Percentiles rank a stretch among this genome's conserved stretches.
These are phyloP conservation scores for Marmota monax DNA, from an alignment of 2,113 vertebrate species.

Conservation along the genomic window DNA sequence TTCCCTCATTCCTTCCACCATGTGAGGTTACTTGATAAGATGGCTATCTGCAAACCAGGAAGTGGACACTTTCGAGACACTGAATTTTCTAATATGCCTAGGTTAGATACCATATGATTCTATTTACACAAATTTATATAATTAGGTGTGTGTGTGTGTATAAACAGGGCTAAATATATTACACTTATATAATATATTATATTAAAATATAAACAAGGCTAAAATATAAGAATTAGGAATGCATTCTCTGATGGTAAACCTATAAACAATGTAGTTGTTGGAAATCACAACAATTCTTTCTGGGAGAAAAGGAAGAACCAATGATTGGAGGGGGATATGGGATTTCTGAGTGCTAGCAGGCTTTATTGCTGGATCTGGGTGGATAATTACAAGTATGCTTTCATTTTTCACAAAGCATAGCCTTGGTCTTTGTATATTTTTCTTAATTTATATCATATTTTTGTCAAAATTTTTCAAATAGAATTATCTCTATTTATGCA, in stretches of 20 bases:
- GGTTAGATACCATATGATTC: neutral
- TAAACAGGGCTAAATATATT: no score
- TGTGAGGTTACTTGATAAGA: neutral
- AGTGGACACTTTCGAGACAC: neutral
- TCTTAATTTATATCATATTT: neutral
- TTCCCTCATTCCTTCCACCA: neutral
- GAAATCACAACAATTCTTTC: neutral
- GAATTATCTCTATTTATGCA: neutral
- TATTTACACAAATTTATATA: neutral
- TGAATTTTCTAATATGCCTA: neutral
- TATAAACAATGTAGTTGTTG: neutral
- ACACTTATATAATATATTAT: no score
- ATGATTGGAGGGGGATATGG: neutral
- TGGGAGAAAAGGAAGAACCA: neutral
- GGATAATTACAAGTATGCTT: neutral
- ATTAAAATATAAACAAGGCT: neutral
- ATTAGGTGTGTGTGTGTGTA: no score
- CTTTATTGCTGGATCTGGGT: neutral
- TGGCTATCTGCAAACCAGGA: neutral
- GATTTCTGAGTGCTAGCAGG: neutral
- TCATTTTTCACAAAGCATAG: neutral
- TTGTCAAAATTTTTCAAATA: neutral
- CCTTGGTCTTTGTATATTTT: neutral
- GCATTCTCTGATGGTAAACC: neutral
- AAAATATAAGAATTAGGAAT: neutral